Evolutionary conservation across 2,797 vertebrate genomes (phyloP), one percentile per base, ranked within the genome.

Genomic region (Molossus molossus): DNA sequence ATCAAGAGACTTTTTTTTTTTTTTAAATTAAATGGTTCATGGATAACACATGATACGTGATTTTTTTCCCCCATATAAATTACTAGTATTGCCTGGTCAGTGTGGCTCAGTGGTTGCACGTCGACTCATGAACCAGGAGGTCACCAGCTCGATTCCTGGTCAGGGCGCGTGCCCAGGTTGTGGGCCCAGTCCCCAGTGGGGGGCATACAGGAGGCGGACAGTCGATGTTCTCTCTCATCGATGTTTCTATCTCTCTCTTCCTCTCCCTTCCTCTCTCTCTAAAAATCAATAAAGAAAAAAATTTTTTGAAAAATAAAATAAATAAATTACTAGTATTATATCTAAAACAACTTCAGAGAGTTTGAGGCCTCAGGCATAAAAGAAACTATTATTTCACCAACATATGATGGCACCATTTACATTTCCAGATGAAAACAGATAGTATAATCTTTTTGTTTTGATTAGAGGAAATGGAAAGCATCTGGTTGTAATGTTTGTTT

Each of bases 401-500:
- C 5, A 65, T 91, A 75, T 45, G 3, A 62, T 87, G 23, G 45
- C 45, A 88, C 3, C 33, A 77, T 82, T 87, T 76, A 23, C 29
- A 81, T 92, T 87, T 95, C 87, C 45, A 91, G 15, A 18, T 93
- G 13, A 91, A 93, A 81, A 92, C 27, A 89, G 37, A 86, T 80
- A 81, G 25, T 81, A 29, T 67, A 65, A 48, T 86, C 14, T 53
- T 86, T 82, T 60, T 94, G 37, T 90, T 90, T 84, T 75, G 21
- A n/a, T 48, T 64, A 11, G 18, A 81, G 9, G 9, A 82, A 86
- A 77, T 89, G 14, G 69, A 48, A 70, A 82, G 40, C 33, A 77
- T 72, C 33, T 60, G 17, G 4, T 67, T 87, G 20, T 73, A 79
- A n/a, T 94, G 18, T 88, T 87, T 23, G 84, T 82, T 84, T 79